Evolutionary conservation across 2,888 invertebrate species (phyloP).

Genomic region (Neoaliturus tenellus): DNA sequence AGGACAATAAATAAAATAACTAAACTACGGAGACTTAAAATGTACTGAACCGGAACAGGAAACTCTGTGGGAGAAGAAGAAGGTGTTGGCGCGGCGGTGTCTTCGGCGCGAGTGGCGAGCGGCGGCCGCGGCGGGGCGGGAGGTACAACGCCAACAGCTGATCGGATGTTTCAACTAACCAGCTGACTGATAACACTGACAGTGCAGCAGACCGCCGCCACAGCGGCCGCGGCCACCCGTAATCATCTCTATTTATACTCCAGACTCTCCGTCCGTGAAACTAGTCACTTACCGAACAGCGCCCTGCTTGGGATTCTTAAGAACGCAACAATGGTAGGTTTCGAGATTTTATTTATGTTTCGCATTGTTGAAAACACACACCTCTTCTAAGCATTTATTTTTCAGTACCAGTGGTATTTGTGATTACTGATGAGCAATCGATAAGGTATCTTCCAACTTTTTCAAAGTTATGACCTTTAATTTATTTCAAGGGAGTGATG

Average conservation of each 20-base stretch:
- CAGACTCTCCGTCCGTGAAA: neutral
- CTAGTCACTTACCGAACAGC: neutral
- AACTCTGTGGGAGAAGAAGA: neutral
- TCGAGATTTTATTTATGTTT: no score
- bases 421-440: no score
- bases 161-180: conserved; percentile 22
- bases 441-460: no score
- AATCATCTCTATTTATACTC: conserved; percentile 7
- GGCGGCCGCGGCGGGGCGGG: neutral
- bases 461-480: no score
- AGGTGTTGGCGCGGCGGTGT: neutral
- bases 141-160: conserved; percentile 29
- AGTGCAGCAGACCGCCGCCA: neutral
- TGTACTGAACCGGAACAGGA: no score
- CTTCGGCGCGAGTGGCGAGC: neutral
- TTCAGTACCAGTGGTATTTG: no score
- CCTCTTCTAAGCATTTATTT: no score
- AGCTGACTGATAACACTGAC: conserved; percentile 21
- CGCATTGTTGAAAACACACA: no score
- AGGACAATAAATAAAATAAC: neutral
- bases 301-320: neutral
- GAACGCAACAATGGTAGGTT: no score
- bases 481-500: no score
- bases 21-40: no score
- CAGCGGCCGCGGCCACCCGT: neutral